A percentile compares a stretch with the other conserved stretches of the same genome.
phyloP scores from a whole-genome alignment of 2,888 invertebrate species.

The Luperina testacea region DNA sequence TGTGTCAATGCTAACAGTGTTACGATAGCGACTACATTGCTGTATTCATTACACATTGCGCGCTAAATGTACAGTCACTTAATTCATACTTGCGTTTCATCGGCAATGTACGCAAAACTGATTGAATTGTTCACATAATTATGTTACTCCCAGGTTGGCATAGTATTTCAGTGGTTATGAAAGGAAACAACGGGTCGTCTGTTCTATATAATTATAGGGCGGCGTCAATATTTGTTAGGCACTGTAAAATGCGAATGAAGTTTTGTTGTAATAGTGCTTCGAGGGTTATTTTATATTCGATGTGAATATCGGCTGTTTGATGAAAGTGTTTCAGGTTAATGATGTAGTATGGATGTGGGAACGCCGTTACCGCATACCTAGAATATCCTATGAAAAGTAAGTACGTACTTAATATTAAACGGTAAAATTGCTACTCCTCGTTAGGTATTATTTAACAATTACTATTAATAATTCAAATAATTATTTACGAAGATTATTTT shows the following conservation, averaged over 20 bases:
- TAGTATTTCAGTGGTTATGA: conserved; percentile 79
- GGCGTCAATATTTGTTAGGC: conserved; percentile 79
- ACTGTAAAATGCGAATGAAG: conserved; percentile 79
- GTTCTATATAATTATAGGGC: conserved; percentile 78
- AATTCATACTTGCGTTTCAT: rapidly evolving
- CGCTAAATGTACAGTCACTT: not conserved
- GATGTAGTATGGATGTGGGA: not conserved
- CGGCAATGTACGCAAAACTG: conserved; percentile 62
- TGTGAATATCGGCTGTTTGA: conserved; percentile 37
- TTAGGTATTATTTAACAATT: not conserved
- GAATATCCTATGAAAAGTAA: no score
- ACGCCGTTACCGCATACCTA: not conserved
- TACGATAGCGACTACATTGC: conserved; percentile 26
- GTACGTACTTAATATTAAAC: not conserved
- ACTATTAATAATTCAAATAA: not conserved
- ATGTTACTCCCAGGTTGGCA: conserved; percentile 48
- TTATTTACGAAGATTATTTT: not conserved
- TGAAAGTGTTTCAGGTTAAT: conserved; percentile 3
- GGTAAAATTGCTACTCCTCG: not conserved
- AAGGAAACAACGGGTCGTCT: conserved; percentile 77
- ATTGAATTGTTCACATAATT: conserved; percentile 33
- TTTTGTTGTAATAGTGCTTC: conserved; percentile 71
- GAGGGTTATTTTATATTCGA: conserved; percentile 55
- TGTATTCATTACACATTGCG: conserved; percentile 40
- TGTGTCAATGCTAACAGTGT: conserved; percentile 58